Evolutionary conservation across 2,797 vertebrate genomes (phyloP), one percentile per base, ranked within the genome.

Genomic region (Yasuhikotakia modesta): DNA sequence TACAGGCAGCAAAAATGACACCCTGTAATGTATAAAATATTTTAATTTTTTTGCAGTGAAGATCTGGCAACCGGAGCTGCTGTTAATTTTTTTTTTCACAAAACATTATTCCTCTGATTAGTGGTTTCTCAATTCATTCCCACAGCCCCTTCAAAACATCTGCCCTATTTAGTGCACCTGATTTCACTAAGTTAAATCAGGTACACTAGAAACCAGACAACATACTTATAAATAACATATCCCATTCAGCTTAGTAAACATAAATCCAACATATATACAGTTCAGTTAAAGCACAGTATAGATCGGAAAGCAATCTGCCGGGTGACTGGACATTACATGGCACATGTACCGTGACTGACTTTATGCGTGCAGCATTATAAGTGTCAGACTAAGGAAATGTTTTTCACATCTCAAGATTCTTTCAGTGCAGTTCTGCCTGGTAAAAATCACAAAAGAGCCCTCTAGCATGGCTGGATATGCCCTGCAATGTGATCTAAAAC

Each of bases 401-500:
- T 91, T 89, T 81, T 91, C 87, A 91, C 88, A 88, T 91, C 91
- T 86, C 85, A 82, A n/a, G 76, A 86, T 86, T 90, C 85, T 86
- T 90, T 89, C 85, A 89, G 84, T 85, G 85, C 73, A 83, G 86
- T 89, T 90, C 81, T 87, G 85, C 91, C 88, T 75, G 85, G 88
- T 83, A 89, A 90, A 87, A 82, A 87, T 70, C 88, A 92, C 91
- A 92, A 93, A 92, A 52, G 50, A 19, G 85, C 88, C 87, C 84
- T 86, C 88, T 83, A 86, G 89, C 81, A 87, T 86, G 87, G 86
- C 89, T 85, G 81, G 84, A 88, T 90, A 90, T 91, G 90, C 90
- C 88, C 89, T 82, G 86, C 91, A 88, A 89, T 82, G 65, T 91
- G 91, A 93, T 93, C 92, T 92, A 91, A 93, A 94, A 93, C 91